Conservation (phyloP, 2,113 vertebrate genomes). For the Tringa solitaria region DNA sequence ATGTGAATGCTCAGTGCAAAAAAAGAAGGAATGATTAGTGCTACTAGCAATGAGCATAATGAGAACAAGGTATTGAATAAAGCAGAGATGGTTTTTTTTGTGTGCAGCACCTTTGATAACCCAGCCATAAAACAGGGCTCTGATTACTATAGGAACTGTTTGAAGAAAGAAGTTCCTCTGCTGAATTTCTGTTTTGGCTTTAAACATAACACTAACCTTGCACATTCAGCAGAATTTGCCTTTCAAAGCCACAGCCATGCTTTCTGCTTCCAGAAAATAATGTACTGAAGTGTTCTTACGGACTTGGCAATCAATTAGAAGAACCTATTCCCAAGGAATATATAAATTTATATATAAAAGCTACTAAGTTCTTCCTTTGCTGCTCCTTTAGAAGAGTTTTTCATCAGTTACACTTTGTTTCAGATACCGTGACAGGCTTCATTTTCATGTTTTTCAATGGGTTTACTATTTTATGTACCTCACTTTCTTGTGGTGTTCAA, state of each 20-base stretch:
- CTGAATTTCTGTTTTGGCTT: conserved; percentile 18
- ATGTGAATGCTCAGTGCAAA: background rate
- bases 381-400: background rate
- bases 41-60: background rate
- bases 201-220: background rate
- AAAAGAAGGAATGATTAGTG: background rate
- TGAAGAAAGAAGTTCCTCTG: background rate
- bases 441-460: background rate
- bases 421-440: background rate
- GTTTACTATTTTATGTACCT: background rate
- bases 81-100: background rate
- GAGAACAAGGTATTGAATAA: conserved; percentile 2
- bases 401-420: background rate
- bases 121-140: background rate
- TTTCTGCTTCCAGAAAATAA: conserved; percentile 9
- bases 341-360: background rate
- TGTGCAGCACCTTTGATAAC: background rate
- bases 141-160: background rate
- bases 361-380: background rate
- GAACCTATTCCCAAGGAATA: background rate
- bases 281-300: background rate
- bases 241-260: background rate
- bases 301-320: conserved; percentile 17
- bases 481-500: background rate
- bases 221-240: background rate